These are phyloP conservation scores for Proterorhinus semilunaris DNA, from an alignment of 2,113 vertebrate species.

Conservation along the genomic window DNA sequence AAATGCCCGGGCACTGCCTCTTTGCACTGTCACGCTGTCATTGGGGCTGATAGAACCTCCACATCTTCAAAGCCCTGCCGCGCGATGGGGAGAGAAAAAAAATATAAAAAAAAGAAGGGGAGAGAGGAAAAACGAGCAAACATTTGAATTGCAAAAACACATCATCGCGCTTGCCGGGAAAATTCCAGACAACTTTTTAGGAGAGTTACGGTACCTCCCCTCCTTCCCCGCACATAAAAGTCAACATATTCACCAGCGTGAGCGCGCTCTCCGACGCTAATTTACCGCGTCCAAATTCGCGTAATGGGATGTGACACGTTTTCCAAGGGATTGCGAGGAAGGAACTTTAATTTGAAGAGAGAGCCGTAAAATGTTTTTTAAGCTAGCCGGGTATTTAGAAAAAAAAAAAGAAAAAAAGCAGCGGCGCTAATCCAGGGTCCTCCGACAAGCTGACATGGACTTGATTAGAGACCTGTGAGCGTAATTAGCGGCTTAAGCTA, in stretches of 20 bases:
- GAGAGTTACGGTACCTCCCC: conserved; percentile 70
- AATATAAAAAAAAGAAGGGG: no score
- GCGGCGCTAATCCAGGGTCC: conserved; percentile 64
- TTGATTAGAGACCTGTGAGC: conserved; percentile 72
- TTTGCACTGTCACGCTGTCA: conserved; percentile 97
- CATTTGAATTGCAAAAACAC: conserved; percentile 99
- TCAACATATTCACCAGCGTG: conserved; percentile 65
- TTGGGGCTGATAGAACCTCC: conserved; percentile 95
- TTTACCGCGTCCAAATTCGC: conserved; percentile 79
- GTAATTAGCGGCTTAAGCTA: conserved; percentile 76
- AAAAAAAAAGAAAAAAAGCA: conserved; percentile 53
- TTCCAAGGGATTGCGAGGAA: conserved; percentile 61
- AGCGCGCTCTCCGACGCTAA: conserved; percentile 65
- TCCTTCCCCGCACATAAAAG: conserved; percentile 47
- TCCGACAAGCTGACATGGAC: conserved; percentile 71
- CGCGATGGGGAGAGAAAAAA: conserved; percentile 70
- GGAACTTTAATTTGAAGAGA: conserved; percentile 74
- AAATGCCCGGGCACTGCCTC: conserved; percentile 94
- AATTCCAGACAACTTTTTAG: conserved; percentile 88
- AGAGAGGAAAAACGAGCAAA: conserved; percentile 76
- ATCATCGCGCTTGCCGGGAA: conserved; percentile 86
- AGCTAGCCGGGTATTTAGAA: conserved; percentile 68
- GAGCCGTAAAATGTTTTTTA: conserved; percentile 76
- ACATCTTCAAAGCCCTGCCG: conserved; percentile 92
- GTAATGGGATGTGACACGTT: conserved; percentile 80